A percentile compares a stretch with the other conserved stretches of the same genome.
Conservation (phyloP, 2,888 invertebrate genomes). For the Caenorhabditis becei region DNA sequence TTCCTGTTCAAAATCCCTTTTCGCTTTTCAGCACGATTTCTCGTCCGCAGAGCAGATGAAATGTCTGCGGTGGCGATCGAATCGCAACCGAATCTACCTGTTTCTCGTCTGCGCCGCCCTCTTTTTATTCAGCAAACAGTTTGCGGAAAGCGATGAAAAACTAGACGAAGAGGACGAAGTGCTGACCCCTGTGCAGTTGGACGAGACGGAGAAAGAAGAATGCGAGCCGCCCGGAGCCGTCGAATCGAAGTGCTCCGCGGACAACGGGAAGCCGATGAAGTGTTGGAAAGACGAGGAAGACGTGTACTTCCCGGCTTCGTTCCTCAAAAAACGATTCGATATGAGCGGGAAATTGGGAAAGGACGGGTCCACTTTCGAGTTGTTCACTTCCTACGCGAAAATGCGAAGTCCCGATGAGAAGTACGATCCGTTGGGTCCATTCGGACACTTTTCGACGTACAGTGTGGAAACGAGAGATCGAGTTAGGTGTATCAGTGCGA, state of each 20-base stretch:
- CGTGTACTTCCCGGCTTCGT: slow-evolving; percentile 76
- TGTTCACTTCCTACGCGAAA: slow-evolving; percentile 76
- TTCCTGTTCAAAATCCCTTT: no score
- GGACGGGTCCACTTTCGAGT: slow-evolving; percentile 72
- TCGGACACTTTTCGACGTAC: slow-evolving; percentile 97
- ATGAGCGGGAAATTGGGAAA: slow-evolving; percentile 69
- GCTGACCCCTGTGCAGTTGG: slow-evolving; percentile 5
- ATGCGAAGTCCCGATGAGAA: slow-evolving; percentile 68
- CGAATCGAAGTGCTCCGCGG: slow-evolving; percentile 50
- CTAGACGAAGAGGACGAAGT: slow-evolving; percentile 39
- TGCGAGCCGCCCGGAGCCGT: slow-evolving; percentile 43
- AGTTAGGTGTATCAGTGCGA: slow-evolving; percentile 95
- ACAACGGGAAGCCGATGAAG: slow-evolving; percentile 61
- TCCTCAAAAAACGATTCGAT: slow-evolving; percentile 75
- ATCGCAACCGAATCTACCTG: slow-evolving; percentile 52
- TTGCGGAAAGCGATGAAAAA: not conserved
- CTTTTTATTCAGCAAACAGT: slow-evolving; percentile 35
- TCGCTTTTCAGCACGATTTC: not conserved
- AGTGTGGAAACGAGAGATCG: slow-evolving; percentile 96
- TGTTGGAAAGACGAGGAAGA: slow-evolving; percentile 73
- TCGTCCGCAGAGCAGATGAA: slow-evolving; percentile 24
- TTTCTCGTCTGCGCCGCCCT: slow-evolving; percentile 25
- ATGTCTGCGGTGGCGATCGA: slow-evolving; percentile 55
- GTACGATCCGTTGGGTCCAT: slow-evolving; percentile 92
- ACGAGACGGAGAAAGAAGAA: slow-evolving; percentile 12